Conservation (phyloP, 2,113 vertebrate species). For the Lepisosteus osseus region DNA sequence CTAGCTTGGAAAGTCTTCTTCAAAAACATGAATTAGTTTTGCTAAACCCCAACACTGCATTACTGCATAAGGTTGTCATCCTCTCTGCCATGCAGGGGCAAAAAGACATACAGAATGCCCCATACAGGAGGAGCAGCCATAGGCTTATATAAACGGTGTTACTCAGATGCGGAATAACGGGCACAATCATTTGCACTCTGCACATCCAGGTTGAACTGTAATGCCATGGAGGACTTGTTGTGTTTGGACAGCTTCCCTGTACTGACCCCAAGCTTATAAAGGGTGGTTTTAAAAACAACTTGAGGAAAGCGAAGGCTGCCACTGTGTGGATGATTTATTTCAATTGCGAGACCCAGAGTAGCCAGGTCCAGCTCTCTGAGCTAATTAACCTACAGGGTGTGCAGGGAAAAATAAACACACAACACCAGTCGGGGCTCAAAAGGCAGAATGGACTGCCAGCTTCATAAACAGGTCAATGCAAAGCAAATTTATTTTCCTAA, state of each 20-base stretch:
- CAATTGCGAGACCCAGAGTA: slow-evolving; percentile 3
- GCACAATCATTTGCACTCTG: too few species aligned
- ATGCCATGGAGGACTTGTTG: background rate
- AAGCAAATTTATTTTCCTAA: slow-evolving; percentile 20
- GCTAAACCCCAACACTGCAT: too few species aligned
- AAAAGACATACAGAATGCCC: too few species aligned
- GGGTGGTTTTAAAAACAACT: slow-evolving; percentile 6
- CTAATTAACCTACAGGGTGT: slow-evolving; percentile 28
- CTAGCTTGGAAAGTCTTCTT: too few species aligned
- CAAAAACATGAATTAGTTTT: too few species aligned
- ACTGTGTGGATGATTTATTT: slow-evolving; percentile 26
- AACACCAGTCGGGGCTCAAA: background rate
- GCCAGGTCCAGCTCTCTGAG: slow-evolving; percentile 4
- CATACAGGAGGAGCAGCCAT: too few species aligned
- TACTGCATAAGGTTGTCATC: too few species aligned
- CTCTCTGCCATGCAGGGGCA: too few species aligned
- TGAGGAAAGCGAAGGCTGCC: background rate
- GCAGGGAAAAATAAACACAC: slow-evolving; percentile 25
- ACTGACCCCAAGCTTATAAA: background rate
- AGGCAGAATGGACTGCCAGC: slow-evolving; percentile 4
- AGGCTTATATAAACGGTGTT: too few species aligned
- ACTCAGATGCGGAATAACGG: too few species aligned
- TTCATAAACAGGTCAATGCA: slow-evolving; percentile 16
- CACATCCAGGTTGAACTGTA: too few species aligned
- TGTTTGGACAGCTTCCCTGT: background rate